Evolutionary conservation across 2,113 vertebrate species (phyloP).

Genomic region (Ginglymostoma cirratum): DNA sequence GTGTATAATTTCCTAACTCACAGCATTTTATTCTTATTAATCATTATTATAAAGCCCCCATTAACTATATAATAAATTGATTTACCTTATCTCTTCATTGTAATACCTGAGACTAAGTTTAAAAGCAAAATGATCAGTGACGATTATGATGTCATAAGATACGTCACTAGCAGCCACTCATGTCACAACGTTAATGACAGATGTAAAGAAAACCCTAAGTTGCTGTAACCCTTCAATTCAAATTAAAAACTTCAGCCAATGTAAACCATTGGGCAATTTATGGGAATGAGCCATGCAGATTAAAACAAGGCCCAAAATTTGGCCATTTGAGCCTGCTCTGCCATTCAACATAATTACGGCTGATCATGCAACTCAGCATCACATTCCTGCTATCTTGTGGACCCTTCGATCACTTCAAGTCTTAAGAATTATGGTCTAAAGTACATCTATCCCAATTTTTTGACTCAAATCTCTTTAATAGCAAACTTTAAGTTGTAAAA

Average conservation of each 20-base stretch:
- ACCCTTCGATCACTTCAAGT: too few relatives aligned
- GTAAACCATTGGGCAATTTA: background rate
- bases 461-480: too few relatives aligned
- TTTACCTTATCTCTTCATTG: background rate
- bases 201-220: background rate
- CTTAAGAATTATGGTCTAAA: too few relatives aligned
- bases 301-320: background rate
- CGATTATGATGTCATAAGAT: conserved; percentile 20
- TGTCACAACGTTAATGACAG: background rate
- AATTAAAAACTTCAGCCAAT: background rate
- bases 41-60: background rate
- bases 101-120: background rate
- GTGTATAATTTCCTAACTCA: background rate
- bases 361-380: too few relatives aligned
- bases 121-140: background rate
- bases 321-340: too few relatives aligned
- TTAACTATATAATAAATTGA: background rate
- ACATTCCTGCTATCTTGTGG: too few relatives aligned
- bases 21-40: background rate
- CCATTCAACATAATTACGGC: too few relatives aligned
- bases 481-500: too few relatives aligned
- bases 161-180: conserved; percentile 4
- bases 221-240: background rate
- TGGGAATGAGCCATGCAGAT: background rate
- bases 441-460: too few relatives aligned